Evolutionary conservation across 2,797 vertebrate species (phyloP), one percentile per base, ranked within the genome.

Genomic region (Characodon lateralis): DNA sequence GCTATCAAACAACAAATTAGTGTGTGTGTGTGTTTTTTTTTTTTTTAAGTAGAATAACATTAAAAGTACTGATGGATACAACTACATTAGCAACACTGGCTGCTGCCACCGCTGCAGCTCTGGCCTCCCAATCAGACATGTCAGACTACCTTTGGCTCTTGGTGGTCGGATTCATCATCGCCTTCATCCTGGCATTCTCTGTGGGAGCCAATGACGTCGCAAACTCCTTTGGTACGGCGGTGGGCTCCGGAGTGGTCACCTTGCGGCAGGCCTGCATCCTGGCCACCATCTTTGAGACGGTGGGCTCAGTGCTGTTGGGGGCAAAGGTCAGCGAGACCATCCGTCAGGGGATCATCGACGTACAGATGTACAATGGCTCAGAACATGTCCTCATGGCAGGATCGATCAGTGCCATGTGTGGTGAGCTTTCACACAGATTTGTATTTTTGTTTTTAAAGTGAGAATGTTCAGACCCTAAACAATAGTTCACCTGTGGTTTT

Each of bases 201-300:
- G 98, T 99, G 22, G 98, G 98, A 0, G 98, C 98, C 89, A 99
- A 99, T 12, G 98, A 99, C 0, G 98, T 99, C 56, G 98, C 98
- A 59, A 99, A 99, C 93, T 99, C 98, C 0, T 99, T 99, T 0
- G 98, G 98, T 51, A 99, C 98, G 0, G 98, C 98, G 0, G 98
- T 99, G 86, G 98, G 98, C 85, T 99, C 98, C 0, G 98, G 98
- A 0, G 98, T 99, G 77, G 97, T 99, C 91, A 98, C 97, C 56
- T 92, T 99, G 74, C 96, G 96, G 26, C 97, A 97, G 80, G 98
- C 98, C 61, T 99, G 98, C 77, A 73, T 99, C 89, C 89, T 99
- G 76, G 98, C 98, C 74, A 96, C 96, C 2, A 13, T 99, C 84
- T 99, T 99, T 20, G 98, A 99, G 92, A 99, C 98, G 0, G 84